Evolutionary conservation across 2,797 vertebrate genomes (phyloP), one percentile per base, ranked within the genome.

Genomic region (Spatula versicolor): DNA sequence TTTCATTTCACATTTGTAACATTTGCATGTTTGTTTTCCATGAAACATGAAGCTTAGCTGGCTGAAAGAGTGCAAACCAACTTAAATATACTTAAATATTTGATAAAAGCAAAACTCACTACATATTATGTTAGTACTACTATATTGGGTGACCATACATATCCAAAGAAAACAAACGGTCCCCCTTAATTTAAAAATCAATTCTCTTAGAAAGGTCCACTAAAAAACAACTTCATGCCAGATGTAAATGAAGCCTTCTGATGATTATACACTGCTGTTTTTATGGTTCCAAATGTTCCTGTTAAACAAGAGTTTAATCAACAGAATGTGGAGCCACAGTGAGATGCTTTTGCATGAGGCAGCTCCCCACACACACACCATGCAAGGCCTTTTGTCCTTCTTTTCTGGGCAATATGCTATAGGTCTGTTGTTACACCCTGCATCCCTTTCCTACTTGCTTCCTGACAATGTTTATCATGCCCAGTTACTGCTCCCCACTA

Each of bases 401-500:
- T 1, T 14, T 79, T 87, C 25, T 31, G 46, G 20, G 8, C 18
- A 43, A 28, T 33, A 15, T 56, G 28, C 10, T 45, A 23, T 0
- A 1, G 13, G 31, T 7, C 35, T 83, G 31, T 45, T 66, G 31
- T 45, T 66, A 41, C 11, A 18, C 20, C 31, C 39, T 78, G 46
- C 28, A 5, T 75, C 46, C 4, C 30, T 75, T 60, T 87, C 54
- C 15, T 39, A 28, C 17, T 64, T 76, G 18, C 72, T 83, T 83
- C 41, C 31, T 56, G 41, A 79, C 19, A 58, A 35, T 30, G 30
- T 30, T 14, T 54, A 56, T 56, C 11, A 7, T 31, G n/a, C 21
- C 18, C 9, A n/a, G 37, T 0, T 1, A 17, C 74, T 33, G 73
- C 9, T 2, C 5, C 6, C 11, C 11, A 11, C 19, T 33, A 13